Conservation (phyloP, 2,888 invertebrate genomes). For the Eristalis intricaria region DNA sequence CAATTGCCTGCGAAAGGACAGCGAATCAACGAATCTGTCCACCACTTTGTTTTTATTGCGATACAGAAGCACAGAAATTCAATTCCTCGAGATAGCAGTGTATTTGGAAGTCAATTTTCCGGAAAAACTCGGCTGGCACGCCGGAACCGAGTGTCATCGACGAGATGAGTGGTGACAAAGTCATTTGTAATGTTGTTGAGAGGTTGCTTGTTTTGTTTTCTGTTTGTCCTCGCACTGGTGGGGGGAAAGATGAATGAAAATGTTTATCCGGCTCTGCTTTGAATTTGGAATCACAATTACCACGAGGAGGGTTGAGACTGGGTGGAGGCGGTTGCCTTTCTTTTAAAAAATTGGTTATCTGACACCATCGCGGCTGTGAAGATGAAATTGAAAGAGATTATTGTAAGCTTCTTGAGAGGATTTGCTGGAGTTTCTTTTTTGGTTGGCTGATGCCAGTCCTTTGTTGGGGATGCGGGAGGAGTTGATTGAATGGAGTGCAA, state of each 20-base stretch:
- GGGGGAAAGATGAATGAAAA: constrained; percentile 26
- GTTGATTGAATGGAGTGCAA: constrained; percentile 33
- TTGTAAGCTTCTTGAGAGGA: constrained; percentile 24
- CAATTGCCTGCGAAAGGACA: constrained; percentile 37
- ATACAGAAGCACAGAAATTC: constrained; percentile 22
- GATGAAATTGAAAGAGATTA: not conserved
- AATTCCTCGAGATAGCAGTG: constrained; percentile 10
- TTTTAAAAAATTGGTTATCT: too few species aligned
- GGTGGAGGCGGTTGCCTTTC: not conserved
- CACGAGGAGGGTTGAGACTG: too few species aligned
- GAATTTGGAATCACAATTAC: not conserved
- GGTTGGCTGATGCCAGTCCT: not conserved
- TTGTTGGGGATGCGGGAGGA: not conserved
- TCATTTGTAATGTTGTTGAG: constrained; percentile 48
- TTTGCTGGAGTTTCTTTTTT: constrained; percentile 1
- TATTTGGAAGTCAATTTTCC: constrained; percentile 30
- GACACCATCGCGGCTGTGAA: not conserved
- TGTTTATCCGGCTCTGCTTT: constrained; percentile 27
- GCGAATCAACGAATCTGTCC: constrained; percentile 16
- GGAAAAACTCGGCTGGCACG: constrained; percentile 21
- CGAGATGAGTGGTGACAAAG: constrained; percentile 49
- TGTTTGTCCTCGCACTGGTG: not conserved
- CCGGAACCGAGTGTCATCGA: constrained; percentile 11
- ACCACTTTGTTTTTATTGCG: constrained; percentile 62
- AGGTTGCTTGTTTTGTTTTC: not conserved